Evolutionary conservation across 2,888 invertebrate genomes (phyloP).

Genomic region (Asteroscopus sphinx): DNA sequence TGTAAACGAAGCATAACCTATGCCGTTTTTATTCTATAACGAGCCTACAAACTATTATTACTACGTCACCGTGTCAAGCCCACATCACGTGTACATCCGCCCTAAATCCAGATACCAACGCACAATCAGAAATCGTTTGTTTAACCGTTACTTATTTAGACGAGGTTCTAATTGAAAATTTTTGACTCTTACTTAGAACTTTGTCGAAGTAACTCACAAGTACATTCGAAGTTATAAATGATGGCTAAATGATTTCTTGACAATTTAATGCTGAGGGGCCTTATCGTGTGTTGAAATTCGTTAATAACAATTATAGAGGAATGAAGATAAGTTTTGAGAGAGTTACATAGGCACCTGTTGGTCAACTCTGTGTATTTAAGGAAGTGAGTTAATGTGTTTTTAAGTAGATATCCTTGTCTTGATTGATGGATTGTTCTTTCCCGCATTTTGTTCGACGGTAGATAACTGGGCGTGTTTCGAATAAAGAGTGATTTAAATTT

Average conservation of each 20-base stretch:
- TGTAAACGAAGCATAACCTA: slow-evolving; percentile 83
- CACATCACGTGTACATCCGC: slow-evolving; percentile 86
- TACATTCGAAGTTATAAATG: slow-evolving; percentile 79
- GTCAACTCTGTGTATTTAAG: slow-evolving; percentile 70
- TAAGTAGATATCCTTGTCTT: slow-evolving; percentile 85
- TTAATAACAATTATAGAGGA: slow-evolving; percentile 80
- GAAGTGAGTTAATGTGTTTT: slow-evolving; percentile 80
- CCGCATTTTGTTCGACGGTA: slow-evolving; percentile 71
- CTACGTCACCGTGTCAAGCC: slow-evolving; percentile 86
- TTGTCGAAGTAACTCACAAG: slow-evolving; percentile 57
- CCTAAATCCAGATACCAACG: slow-evolving; percentile 74
- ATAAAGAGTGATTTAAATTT: slow-evolving; percentile 78
- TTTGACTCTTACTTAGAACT: slow-evolving; percentile 57
- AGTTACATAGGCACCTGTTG: slow-evolving; percentile 65
- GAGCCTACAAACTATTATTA: slow-evolving; percentile 86
- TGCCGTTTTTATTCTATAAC: slow-evolving; percentile 85
- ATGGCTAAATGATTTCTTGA: slow-evolving; percentile 81
- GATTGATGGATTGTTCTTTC: slow-evolving; percentile 83
- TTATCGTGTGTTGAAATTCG: slow-evolving; percentile 73
- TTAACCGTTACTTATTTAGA: slow-evolving; percentile 64
- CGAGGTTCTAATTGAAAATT: slow-evolving; percentile 67
- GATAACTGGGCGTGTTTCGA: slow-evolving; percentile 71
- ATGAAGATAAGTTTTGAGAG: slow-evolving; percentile 68
- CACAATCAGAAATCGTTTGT: slow-evolving; percentile 81
- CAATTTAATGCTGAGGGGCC: slow-evolving; percentile 82